phyloP scores from a whole-genome alignment of 2,797 vertebrate genomes.

The Anniella stebbinsi region DNA sequence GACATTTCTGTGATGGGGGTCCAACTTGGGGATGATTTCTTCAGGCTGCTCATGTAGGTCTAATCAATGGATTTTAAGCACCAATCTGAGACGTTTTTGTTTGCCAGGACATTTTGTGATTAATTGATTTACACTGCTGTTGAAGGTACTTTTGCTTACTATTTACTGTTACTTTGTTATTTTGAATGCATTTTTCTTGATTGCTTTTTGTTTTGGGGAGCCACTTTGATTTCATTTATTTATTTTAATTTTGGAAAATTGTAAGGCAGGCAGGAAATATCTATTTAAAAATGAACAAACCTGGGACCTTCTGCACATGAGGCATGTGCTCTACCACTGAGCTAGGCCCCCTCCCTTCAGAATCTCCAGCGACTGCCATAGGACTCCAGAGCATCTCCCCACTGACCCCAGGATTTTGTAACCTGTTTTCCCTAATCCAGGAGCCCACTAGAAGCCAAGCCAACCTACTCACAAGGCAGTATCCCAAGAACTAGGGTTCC shows the following conservation, averaged over 20 bases:
- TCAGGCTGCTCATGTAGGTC: background rate
- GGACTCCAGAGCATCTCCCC: background rate
- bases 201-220: background rate
- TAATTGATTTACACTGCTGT: background rate
- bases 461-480: background rate
- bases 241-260: background rate
- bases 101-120: background rate
- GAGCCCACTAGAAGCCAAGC: background rate
- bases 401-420: background rate
- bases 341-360: background rate
- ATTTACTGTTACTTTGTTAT: background rate
- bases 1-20: background rate
- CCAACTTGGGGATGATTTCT: background rate
- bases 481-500: background rate
- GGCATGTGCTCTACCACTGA: too few relatives aligned
- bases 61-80: background rate
- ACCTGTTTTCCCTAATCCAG: background rate
- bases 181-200: background rate
- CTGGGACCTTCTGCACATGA: too few relatives aligned
- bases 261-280: background rate
- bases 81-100: background rate
- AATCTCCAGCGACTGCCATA: background rate
- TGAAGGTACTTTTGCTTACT: background rate
- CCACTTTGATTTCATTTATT: background rate
- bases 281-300: too few relatives aligned